Evolutionary conservation across 2,113 vertebrate genomes (phyloP).

Genomic region (Mirounga angustirostris): DNA sequence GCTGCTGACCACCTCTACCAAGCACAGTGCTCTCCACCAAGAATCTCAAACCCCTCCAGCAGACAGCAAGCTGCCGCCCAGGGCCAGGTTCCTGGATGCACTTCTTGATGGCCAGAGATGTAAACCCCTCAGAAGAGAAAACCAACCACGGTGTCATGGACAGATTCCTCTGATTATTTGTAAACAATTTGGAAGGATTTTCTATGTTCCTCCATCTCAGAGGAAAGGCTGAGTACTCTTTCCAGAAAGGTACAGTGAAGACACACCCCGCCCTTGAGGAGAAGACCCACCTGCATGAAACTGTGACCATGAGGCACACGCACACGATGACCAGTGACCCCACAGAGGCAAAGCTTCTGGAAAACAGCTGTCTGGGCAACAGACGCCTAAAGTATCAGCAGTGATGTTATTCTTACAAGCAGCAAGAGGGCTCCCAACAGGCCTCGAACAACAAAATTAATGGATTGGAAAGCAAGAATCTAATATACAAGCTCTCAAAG

Average conservation of each 20-base stretch:
- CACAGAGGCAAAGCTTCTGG: slow-evolving; percentile 80
- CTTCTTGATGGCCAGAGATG: neutral
- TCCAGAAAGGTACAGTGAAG: neutral
- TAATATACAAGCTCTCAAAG: slow-evolving; percentile 86
- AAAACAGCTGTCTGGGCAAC: slow-evolving; percentile 80
- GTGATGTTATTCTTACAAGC: slow-evolving; percentile 87
- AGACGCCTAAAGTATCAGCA: slow-evolving; percentile 81
- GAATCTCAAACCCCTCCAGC: neutral
- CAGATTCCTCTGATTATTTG: neutral
- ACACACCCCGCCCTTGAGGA: neutral
- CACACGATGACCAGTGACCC: neutral
- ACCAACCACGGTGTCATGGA: neutral
- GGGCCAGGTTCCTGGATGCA: accelerated
- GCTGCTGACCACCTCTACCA: neutral
- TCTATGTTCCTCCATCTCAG: neutral
- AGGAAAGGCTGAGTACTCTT: neutral
- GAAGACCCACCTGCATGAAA: slow-evolving; percentile 43
- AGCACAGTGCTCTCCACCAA: neutral
- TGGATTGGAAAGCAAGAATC: slow-evolving; percentile 88
- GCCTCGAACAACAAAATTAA: slow-evolving; percentile 88
- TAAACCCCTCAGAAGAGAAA: neutral
- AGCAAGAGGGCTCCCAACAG: slow-evolving; percentile 87
- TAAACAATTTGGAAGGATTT: neutral
- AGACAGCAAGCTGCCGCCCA: accelerated
- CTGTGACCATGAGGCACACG: neutral